Conservation (phyloP, 2,888 invertebrate species). For the Xestia xanthographa region DNA sequence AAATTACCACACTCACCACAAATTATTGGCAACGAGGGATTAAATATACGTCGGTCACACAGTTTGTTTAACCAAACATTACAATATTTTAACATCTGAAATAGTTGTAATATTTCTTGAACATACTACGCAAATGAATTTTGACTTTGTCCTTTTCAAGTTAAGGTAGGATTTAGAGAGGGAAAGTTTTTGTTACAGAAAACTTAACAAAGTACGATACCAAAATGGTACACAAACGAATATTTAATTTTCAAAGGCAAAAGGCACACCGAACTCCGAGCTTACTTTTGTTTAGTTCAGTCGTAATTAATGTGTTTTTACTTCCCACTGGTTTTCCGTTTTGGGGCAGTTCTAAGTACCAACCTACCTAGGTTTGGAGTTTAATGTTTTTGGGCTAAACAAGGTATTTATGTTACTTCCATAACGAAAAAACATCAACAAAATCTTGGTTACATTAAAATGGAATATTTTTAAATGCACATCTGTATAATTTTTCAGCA, state of each 20-base stretch:
- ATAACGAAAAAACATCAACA: background rate
- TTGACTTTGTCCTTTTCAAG: rapidly evolving
- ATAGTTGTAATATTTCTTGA: conserved; percentile 27
- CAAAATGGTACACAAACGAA: conserved; percentile 51
- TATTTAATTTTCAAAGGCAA: conserved; percentile 56
- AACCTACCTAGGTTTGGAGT: conserved; percentile 3
- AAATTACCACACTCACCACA: conserved; percentile 14
- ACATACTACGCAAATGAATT: conserved; percentile 9
- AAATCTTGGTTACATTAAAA: background rate
- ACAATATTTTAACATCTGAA: conserved; percentile 33
- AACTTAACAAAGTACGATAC: conserved; percentile 47
- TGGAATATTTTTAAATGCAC: too few relatives aligned
- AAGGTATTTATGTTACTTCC: background rate
- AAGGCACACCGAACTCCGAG: conserved; percentile 35
- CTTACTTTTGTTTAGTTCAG: conserved; percentile 46
- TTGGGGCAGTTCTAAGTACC: background rate
- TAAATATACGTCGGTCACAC: conserved; percentile 24
- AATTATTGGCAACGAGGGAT: conserved; percentile 46
- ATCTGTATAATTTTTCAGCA: too few relatives aligned
- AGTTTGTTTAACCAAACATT: conserved; percentile 22
- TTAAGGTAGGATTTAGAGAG: conserved; percentile 4
- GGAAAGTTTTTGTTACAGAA: conserved; percentile 1
- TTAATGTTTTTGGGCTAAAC: background rate
- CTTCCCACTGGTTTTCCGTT: conserved; percentile 43
- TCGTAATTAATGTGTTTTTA: conserved; percentile 51